phyloP scores from a whole-genome alignment of 2,888 invertebrate genomes.

The Linnaemya tessellans region DNA sequence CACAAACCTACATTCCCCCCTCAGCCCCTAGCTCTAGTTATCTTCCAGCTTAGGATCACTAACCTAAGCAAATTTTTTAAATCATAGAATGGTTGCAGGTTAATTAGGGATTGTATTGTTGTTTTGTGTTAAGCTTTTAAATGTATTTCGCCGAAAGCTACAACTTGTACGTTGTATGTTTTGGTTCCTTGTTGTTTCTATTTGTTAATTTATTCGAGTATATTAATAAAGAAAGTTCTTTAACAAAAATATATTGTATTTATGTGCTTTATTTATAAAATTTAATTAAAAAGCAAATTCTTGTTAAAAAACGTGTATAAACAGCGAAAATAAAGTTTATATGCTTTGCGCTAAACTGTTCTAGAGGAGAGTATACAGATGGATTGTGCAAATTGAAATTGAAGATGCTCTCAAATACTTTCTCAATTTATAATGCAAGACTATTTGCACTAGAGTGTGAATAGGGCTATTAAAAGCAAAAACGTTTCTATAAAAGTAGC shows the following conservation, averaged over 20 bases:
- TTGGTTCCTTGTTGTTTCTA: not conserved
- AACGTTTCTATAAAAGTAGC: no score
- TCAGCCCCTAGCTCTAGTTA: constrained; percentile 47
- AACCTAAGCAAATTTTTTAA: constrained; percentile 10
- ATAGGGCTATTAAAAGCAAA: no score
- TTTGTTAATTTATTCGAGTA: not conserved
- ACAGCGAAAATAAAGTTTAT: no score
- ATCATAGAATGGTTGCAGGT: not conserved
- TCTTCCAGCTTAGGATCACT: constrained; percentile 52
- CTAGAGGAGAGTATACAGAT: no score
- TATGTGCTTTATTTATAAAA: no score
- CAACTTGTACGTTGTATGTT: not conserved
- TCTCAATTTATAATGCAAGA: no score
- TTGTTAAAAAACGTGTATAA: no score
- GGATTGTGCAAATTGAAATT: no score
- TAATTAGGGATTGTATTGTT: constrained; percentile 28
- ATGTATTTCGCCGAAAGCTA: not conserved
- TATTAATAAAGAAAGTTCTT: constrained; percentile 1
- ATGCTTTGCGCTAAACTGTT: no score
- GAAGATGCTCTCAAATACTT: no score
- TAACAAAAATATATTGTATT: not conserved
- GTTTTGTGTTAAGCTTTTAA: constrained; percentile 25
- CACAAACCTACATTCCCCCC: constrained; percentile 25
- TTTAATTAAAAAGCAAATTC: no score
- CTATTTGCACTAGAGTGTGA: no score